Percentiles rank a stretch among this genome's conserved stretches.
Conservation (phyloP, 2,797 vertebrate genomes). For the Momotus momota region DNA sequence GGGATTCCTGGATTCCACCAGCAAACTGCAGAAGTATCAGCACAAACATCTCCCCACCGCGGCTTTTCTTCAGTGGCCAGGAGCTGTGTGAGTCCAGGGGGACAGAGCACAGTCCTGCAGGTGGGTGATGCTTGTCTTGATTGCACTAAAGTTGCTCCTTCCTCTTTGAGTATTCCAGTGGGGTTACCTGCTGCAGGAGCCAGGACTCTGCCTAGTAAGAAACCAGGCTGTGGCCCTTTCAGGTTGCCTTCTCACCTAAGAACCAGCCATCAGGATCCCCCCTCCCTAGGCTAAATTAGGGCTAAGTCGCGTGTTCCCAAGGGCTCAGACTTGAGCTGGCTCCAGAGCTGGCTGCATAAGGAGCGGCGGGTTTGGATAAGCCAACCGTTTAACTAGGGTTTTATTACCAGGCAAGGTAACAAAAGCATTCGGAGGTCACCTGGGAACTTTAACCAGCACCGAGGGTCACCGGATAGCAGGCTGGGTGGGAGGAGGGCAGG, state of each 20-base stretch:
- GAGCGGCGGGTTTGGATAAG: constrained; percentile 74
- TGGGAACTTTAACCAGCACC: constrained; percentile 88
- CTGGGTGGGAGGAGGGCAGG: constrained; percentile 67
- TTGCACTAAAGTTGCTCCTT: neutral
- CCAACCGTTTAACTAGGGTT: constrained; percentile 74
- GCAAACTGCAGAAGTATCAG: neutral
- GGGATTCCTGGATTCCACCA: neutral
- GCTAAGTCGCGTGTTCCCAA: constrained; percentile 13
- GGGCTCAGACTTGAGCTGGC: constrained; percentile 50
- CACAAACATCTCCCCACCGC: neutral
- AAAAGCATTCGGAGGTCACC: constrained; percentile 84
- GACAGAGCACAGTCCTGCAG: neutral
- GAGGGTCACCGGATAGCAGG: constrained; percentile 88
- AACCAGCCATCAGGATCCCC: neutral
- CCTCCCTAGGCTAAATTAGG: neutral
- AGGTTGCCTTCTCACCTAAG: neutral
- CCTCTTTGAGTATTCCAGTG: neutral
- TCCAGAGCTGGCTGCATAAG: constrained; percentile 45
- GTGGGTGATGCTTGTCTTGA: neutral
- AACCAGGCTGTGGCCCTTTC: neutral
- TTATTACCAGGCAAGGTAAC: constrained; percentile 85
- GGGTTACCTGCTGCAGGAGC: neutral
- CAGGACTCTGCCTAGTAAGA: neutral
- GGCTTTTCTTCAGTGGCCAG: neutral
- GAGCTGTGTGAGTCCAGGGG: accelerated